Conservation (phyloP, 2,797 vertebrate genomes). For the Tenualosa ilisha region DNA sequence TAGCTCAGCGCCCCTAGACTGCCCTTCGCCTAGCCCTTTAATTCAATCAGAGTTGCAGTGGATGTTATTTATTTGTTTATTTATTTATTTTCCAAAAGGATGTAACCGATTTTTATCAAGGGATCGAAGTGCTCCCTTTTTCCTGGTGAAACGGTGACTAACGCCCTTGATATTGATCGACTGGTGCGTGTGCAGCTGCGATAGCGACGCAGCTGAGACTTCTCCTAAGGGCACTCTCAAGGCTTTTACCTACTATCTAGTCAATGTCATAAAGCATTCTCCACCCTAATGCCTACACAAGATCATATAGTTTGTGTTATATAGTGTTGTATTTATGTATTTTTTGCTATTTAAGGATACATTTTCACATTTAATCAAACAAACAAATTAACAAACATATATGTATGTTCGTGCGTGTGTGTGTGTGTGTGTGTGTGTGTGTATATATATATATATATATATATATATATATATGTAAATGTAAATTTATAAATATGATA, state of each 20-base stretch:
- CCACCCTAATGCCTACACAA: not conserved
- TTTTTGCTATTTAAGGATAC: no score
- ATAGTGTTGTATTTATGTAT: no score
- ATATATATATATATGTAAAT: no score
- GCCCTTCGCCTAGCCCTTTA: slow-evolving; percentile 69
- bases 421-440: no score
- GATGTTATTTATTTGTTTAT: slow-evolving; percentile 81
- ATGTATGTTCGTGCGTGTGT: no score
- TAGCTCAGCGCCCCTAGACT: slow-evolving; percentile 67
- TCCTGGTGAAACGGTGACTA: slow-evolving; percentile 76
- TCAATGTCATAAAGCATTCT: not conserved
- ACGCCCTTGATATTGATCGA: slow-evolving; percentile 70
- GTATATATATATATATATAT: no score
- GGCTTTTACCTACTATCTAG: not conserved
- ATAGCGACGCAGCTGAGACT: slow-evolving; percentile 51
- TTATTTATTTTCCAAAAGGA: slow-evolving; percentile 76
- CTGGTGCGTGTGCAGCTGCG: slow-evolving; percentile 64
- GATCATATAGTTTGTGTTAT: not conserved
- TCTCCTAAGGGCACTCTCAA: not conserved
- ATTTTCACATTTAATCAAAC: no score
- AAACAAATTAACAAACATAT: no score
- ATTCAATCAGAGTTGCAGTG: slow-evolving; percentile 72
- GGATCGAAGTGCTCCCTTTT: slow-evolving; percentile 64
- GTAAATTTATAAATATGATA: not conserved
- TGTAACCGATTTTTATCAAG: slow-evolving; percentile 73